Conservation (phyloP, 1,140 invertebrate species). For the Dreissena polymorpha region DNA sequence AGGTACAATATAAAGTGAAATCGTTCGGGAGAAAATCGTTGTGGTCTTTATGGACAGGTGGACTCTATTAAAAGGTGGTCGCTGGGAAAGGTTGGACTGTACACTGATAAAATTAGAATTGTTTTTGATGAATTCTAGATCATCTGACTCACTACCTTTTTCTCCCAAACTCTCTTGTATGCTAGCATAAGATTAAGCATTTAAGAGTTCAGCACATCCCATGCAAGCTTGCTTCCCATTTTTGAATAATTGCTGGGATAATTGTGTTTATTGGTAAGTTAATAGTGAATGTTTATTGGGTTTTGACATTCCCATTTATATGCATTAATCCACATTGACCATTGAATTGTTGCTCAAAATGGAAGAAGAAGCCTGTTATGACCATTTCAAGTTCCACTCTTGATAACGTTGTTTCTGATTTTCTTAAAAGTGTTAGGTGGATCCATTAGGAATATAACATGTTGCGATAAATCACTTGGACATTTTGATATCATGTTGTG, state of each 20-base stretch:
- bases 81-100: conserved; percentile 17
- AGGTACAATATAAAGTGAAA: too few relatives aligned
- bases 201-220: conserved; percentile 40
- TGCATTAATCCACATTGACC: conserved; percentile 48
- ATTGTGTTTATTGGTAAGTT: conserved; percentile 34
- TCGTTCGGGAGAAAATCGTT: too few relatives aligned
- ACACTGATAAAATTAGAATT: conserved; percentile 27
- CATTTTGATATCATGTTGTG: conserved; percentile 30
- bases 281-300: conserved; percentile 19
- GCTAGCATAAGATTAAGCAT: too few relatives aligned
- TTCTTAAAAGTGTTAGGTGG: conserved; percentile 14
- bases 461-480: too few relatives aligned
- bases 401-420: conserved; percentile 29
- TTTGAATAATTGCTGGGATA: conserved; percentile 4
- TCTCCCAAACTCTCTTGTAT: conserved; percentile 25
- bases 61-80: too few relatives aligned
- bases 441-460: too few relatives aligned
- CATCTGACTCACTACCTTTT: conserved; percentile 11
- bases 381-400: conserved; percentile 4
- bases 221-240: conserved; percentile 52
- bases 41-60: too few relatives aligned
- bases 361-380: conserved; percentile 14
- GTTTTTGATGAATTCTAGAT: conserved; percentile 32
- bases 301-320: conserved; percentile 46
- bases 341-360: neutral